Percentiles rank a stretch among this genome's conserved stretches.
These are phyloP conservation scores for Drosophila subquinaria DNA, from an alignment of 2,888 invertebrate genomes.

Conservation along the genomic window DNA sequence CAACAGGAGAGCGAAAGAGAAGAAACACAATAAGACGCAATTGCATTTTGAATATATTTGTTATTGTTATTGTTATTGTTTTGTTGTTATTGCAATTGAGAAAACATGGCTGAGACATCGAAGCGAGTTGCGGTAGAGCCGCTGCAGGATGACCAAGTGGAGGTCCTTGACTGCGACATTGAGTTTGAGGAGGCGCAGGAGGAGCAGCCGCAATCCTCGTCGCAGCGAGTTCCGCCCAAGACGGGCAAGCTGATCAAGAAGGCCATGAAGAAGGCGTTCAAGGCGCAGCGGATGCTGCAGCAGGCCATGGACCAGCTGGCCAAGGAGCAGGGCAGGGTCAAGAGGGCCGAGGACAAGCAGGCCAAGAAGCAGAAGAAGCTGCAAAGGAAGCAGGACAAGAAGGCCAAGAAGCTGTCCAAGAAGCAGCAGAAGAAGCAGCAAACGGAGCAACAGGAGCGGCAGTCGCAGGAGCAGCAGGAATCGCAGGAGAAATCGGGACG, in stretches of 20 bases:
- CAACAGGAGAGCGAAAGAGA: not conserved
- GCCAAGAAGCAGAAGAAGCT: conserved; percentile 38
- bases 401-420: conserved; percentile 39
- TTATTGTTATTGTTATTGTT: not conserved
- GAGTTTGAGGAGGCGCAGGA: conserved; percentile 21
- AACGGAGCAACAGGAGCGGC: not conserved
- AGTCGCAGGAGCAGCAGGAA: conserved; percentile 4
- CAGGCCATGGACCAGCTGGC: conserved; percentile 53
- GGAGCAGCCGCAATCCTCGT: conserved; percentile 33
- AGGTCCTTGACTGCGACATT: conserved; percentile 49
- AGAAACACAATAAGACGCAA: conserved; percentile 3
- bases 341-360: conserved; percentile 7
- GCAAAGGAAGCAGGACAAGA: conserved; percentile 47
- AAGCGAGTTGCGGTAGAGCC: conserved; percentile 6
- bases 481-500: conserved; percentile 10
- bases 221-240: conserved; percentile 6
- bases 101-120: conserved; percentile 50
- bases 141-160: conserved; percentile 32
- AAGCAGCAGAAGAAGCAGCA: conserved; percentile 25
- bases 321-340: conserved; percentile 30
- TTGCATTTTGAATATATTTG: not conserved
- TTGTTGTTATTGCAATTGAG: not conserved
- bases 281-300: conserved; percentile 64
- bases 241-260: conserved; percentile 31
- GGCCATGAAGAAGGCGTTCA: conserved; percentile 67